These are phyloP conservation scores for Paramormyrops kingsleyae DNA, from an alignment of 2,113 vertebrate species.

Conservation along the genomic window DNA sequence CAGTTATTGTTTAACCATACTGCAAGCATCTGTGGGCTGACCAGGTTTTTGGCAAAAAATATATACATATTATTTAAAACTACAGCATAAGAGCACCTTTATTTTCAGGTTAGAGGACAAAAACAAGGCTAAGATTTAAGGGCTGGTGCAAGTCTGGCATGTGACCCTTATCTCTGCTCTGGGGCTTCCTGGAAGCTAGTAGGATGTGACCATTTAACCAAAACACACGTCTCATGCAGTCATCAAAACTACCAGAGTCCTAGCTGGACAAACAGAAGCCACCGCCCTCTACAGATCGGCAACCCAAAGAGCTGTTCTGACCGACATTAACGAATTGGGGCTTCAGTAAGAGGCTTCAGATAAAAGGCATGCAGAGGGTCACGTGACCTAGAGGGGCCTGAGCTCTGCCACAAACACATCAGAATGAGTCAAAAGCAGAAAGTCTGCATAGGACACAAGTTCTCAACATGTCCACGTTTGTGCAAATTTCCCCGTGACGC, in stretches of 20 bases:
- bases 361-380: background rate
- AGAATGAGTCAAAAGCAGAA: background rate
- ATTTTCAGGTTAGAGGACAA: background rate
- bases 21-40: background rate
- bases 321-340: background rate
- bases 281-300: background rate
- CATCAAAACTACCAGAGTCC: background rate
- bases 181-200: background rate
- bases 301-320: background rate
- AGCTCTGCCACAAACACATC: background rate
- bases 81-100: slow-evolving; percentile 2
- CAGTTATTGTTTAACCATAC: background rate
- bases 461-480: background rate
- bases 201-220: background rate
- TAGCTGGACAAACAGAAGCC: background rate
- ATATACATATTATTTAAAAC: background rate
- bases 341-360: background rate
- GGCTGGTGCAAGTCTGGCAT: background rate
- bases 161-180: background rate
- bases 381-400: background rate
- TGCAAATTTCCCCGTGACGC: background rate
- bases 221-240: background rate
- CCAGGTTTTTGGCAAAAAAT: background rate
- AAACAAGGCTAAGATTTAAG: background rate
- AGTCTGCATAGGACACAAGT: background rate